phyloP scores from a whole-genome alignment of 2,113 vertebrate genomes.

The Ctenomys sociabilis region DNA sequence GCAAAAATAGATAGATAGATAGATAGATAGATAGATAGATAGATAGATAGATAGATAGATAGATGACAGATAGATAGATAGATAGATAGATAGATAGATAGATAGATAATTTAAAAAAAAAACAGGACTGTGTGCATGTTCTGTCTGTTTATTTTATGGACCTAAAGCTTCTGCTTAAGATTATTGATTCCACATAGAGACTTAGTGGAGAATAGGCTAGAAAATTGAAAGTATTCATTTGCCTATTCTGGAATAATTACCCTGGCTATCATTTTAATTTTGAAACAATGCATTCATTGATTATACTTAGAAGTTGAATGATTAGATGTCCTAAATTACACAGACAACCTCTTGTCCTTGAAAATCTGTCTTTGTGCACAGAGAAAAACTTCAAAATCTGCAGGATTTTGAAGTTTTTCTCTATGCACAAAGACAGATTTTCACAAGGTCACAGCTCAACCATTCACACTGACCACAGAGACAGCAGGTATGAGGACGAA shows the following conservation, averaged over 20 bases:
- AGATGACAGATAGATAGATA: no score
- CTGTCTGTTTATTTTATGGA: conserved; percentile 51
- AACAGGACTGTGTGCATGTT: background rate
- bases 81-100: no score
- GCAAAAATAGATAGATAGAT: no score
- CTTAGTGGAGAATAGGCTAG: background rate
- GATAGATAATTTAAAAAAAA: no score
- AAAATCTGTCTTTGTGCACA: background rate
- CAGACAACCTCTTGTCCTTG: background rate
- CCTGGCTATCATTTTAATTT: background rate
- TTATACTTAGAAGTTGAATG: background rate
- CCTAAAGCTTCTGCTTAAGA: conserved; percentile 20
- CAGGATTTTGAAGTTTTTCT: background rate
- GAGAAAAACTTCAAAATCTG: background rate
- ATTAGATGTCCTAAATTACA: background rate
- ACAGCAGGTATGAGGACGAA: background rate
- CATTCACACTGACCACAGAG: background rate
- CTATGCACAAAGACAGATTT: background rate
- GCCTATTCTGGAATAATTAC: background rate
- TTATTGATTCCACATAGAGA: conserved; percentile 36
- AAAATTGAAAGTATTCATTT: conserved; percentile 59
- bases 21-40: no score
- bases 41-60: no score
- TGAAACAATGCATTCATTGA: background rate
- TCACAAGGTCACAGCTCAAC: background rate